Percentiles rank a stretch among this genome's conserved stretches.
These are phyloP conservation scores for Coleophora flavipennella DNA, from an alignment of 2,888 invertebrate species.

Conservation along the genomic window DNA sequence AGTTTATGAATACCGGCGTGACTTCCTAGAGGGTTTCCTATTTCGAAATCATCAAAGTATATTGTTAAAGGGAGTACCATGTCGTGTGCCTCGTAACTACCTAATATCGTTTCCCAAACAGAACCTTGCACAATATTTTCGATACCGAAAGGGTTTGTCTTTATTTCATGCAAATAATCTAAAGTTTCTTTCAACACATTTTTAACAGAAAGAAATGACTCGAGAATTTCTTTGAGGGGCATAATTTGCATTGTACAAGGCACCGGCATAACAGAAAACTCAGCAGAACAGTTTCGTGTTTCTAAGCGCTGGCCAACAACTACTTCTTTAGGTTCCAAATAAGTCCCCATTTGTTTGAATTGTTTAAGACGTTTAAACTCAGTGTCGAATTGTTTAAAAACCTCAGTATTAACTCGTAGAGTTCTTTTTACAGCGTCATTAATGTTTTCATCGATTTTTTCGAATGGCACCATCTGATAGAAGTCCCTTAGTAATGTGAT, in stretches of 20 bases:
- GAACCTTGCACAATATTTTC: background rate
- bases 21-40: conserved; percentile 1
- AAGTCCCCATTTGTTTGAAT: conserved; percentile 3
- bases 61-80: background rate
- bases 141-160: background rate
- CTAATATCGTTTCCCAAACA: background rate
- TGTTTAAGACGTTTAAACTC: conserved; percentile 6
- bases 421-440: no score
- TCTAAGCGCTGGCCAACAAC: conserved; percentile 8
- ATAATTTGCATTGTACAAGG: background rate
- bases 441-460: no score
- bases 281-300: background rate
- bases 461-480: no score
- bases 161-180: background rate
- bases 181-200: background rate
- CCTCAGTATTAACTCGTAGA: background rate
- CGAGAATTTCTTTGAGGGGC: background rate
- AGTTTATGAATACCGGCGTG: conserved; percentile 1
- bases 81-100: background rate
- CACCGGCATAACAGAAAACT: background rate
- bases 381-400: conserved; percentile 1
- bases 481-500: no score
- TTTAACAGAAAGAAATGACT: background rate
- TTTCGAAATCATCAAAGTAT: background rate
- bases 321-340: conserved; percentile 2